phyloP scores from a whole-genome alignment of 2,113 vertebrate genomes.

The Columba livia region DNA sequence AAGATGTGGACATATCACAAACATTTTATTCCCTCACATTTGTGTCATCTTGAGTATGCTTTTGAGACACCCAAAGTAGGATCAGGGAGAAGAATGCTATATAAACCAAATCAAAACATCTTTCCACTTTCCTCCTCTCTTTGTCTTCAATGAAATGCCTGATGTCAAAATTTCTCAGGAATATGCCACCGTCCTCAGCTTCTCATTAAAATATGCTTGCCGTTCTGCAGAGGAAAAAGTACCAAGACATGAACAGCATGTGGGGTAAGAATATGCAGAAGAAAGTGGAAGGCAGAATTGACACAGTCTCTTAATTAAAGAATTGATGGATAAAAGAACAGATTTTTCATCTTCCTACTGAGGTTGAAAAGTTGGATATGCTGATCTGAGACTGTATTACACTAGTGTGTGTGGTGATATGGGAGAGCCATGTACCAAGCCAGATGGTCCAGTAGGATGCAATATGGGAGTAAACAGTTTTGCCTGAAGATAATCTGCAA shows the following conservation, averaged over 20 bases:
- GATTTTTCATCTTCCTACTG: neutral
- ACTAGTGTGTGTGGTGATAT: neutral
- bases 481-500: neutral
- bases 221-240: neutral
- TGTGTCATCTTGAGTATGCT: neutral
- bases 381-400: neutral
- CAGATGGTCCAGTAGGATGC: neutral
- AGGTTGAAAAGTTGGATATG: neutral
- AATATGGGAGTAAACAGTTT: neutral
- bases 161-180: neutral
- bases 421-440: rapidly evolving
- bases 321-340: neutral
- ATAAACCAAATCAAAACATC: neutral
- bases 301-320: neutral
- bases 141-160: neutral
- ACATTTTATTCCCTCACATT: rapidly evolving
- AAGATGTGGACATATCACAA: neutral
- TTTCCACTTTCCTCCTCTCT: neutral
- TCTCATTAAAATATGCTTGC: neutral
- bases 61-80: neutral
- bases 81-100: neutral
- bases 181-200: neutral
- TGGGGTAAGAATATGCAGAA: neutral
- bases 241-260: neutral
- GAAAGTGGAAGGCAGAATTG: neutral